Conservation (phyloP, 2,797 vertebrate species). For the Presbytis comata region DNA sequence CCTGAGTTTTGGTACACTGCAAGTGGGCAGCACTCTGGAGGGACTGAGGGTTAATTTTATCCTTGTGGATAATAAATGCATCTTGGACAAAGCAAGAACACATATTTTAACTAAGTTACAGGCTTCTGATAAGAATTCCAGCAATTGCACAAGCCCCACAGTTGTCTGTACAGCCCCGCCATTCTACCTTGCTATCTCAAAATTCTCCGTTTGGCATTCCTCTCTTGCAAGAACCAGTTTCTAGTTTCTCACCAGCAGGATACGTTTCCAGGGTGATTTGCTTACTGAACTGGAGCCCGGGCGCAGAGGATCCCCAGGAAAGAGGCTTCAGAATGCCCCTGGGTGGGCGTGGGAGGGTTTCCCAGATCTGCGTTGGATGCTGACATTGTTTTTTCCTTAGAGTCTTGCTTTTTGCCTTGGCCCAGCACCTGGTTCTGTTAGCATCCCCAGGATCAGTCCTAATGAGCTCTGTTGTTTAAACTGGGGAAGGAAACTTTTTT, state of each 20-base stretch:
- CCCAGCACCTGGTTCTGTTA: neutral
- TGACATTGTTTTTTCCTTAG: neutral
- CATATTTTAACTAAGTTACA: neutral
- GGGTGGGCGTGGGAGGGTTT: neutral
- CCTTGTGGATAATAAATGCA: neutral
- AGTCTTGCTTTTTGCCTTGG: neutral
- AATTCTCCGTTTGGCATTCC: neutral
- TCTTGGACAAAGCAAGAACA: neutral
- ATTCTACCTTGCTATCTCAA: neutral
- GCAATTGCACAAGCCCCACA: accelerated
- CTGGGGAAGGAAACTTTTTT: neutral
- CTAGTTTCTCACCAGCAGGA: conserved; percentile 62
- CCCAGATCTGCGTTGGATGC: neutral
- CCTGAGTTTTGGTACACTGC: neutral
- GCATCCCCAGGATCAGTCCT: neutral
- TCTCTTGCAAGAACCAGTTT: neutral
- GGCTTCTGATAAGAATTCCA: neutral
- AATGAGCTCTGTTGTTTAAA: conserved; percentile 5
- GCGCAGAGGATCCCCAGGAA: neutral
- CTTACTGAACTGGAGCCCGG: conserved; percentile 22
- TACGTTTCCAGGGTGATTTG: conserved; percentile 51
- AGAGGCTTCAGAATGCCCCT: neutral
- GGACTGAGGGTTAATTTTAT: neutral
- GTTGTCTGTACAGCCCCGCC: neutral
- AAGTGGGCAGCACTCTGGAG: neutral